Base-by-base conservation (phyloP, 2,797 vertebrate genomes). In the Molossus molossus region DNA sequence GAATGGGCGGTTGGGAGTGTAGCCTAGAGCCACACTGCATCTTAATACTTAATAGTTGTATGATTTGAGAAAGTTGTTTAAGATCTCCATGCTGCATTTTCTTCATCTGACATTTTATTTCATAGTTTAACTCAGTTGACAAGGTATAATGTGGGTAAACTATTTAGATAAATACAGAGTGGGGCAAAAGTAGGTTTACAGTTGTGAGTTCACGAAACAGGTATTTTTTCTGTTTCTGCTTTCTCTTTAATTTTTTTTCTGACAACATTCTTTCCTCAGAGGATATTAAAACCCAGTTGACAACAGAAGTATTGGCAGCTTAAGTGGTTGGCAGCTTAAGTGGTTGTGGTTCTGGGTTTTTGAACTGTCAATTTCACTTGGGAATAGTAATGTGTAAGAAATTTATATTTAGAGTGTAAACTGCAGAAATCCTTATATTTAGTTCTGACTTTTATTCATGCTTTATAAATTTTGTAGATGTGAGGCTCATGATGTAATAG, bases 401-500 rank as follows among this genome's bases (percentile, higher is more conserved):
- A 53, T 83, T 87, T 90, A 88, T 87, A 89, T 67, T 89, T 91
- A 93, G 25, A n/a, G 17, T 21, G 1, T 29, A 90, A 92, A 82
- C 18, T 33, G 29, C 25, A 94, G 37, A 95, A 90, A 67, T 37
- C 14, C 2, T 50, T 86, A 70, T 62, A 76, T 95, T 91, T 93
- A 81, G n/a, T 87, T 91, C 33, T 83, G 83, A 79, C 20, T 87
- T 95, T 91, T 89, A 70, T 69, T 77, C 18, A 80, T 17, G 33
- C 14, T 80, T 91, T 84, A n/a, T 80, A 87, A 60, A 86, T 79
- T 94, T 89, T 73, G n/a, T 60, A 37, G 76, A 20, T 76, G 3
- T 77, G 69, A 40, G 53, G 40, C 6, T 80, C 0, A 9, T 57
- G 55, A 69, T 83, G 37, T 73, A 89, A 76, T 75, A 48, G 18